A percentile compares a stretch with the other conserved stretches of the same genome.
Evolutionary conservation across 2,113 vertebrate species (phyloP).

Genomic region (Vulpes vulpes): DNA sequence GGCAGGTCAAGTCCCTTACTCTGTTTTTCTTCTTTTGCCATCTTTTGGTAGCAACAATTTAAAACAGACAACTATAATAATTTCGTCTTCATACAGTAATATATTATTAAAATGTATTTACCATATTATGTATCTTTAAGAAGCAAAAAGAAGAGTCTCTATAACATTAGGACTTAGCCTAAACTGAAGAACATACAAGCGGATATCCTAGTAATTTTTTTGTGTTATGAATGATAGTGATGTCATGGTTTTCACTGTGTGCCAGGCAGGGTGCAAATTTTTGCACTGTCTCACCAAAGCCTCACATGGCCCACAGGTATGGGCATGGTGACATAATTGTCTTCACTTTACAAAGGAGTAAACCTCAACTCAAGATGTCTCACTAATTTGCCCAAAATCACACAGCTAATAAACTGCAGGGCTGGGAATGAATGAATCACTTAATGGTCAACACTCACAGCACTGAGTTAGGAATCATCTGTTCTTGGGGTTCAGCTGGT

Average conservation of each 20-base stretch:
- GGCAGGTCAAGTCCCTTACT: not conserved
- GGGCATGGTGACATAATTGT: rapidly evolving
- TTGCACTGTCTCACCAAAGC: rapidly evolving
- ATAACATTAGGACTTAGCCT: not conserved
- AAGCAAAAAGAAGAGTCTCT: not conserved
- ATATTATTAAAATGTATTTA: not conserved
- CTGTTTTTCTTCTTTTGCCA: not conserved
- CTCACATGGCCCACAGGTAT: not conserved
- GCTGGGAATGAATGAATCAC: not conserved
- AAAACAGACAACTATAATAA: not conserved
- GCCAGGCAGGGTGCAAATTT: too few species aligned
- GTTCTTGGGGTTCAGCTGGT: too few species aligned
- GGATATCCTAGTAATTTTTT: not conserved
- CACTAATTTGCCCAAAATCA: not conserved
- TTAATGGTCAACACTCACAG: too few species aligned
- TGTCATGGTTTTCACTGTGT: not conserved
- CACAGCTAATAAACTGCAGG: not conserved
- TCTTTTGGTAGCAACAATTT: not conserved
- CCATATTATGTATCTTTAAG: not conserved
- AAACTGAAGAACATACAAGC: not conserved
- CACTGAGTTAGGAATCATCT: not conserved
- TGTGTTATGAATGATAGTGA: too few species aligned
- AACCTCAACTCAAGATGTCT: not conserved
- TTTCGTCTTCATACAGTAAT: not conserved
- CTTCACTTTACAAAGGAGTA: not conserved